These are phyloP conservation scores for Melierax canorus DNA, from an alignment of 2,113 vertebrate genomes.

Conservation along the genomic window DNA sequence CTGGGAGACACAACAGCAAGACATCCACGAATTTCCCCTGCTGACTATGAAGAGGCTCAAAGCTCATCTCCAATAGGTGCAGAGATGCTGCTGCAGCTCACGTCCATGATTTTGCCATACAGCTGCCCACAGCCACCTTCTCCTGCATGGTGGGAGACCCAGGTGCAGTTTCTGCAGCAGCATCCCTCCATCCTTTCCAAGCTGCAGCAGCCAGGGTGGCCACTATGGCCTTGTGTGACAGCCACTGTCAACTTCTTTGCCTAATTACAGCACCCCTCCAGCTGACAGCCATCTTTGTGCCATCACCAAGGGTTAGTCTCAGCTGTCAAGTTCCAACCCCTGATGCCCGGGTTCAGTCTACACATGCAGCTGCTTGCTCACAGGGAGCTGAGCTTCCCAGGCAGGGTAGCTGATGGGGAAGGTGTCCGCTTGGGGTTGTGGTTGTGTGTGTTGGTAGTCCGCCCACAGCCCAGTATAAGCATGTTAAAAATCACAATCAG, in stretches of 20 bases:
- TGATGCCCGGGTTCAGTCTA: background rate
- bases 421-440: background rate
- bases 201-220: background rate
- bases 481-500: background rate
- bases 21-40: background rate
- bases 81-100: background rate
- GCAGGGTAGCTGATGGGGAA: background rate
- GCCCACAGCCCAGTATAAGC: background rate
- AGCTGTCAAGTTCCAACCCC: background rate
- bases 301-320: background rate
- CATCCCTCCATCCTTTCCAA: background rate
- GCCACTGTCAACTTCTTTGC: background rate
- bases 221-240: background rate
- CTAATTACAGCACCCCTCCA: background rate
- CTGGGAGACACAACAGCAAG: background rate
- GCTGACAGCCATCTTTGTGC: background rate
- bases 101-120: too few relatives aligned
- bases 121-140: background rate
- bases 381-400: background rate
- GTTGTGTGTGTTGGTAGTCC: background rate
- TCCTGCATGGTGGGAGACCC: background rate
- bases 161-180: background rate
- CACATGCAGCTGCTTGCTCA: accelerated
- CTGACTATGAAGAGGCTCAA: background rate
- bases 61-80: accelerated